Percentiles rank a stretch among this genome's conserved stretches.
Evolutionary conservation across 2,797 vertebrate species (phyloP).

Genomic region (Heteromormyrus szaboi): DNA sequence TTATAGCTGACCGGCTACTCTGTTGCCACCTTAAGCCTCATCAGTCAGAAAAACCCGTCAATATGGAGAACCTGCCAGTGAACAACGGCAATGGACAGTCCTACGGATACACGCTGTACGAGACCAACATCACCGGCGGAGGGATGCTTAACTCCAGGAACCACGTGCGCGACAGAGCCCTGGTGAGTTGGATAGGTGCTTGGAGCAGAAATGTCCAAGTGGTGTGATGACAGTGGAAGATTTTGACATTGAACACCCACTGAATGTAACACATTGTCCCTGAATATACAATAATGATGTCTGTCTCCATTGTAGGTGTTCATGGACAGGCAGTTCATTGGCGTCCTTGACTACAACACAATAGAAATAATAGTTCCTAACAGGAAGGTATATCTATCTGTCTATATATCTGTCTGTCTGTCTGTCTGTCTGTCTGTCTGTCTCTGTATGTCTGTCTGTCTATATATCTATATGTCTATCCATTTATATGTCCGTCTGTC

Average conservation of each 20-base stretch:
- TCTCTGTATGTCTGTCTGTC: not conserved
- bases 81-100: constrained; percentile 77
- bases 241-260: not conserved
- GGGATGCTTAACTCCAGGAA: constrained; percentile 68
- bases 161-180: constrained; percentile 74
- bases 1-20: not conserved
- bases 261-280: not conserved
- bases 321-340: constrained; percentile 68
- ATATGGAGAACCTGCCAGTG: constrained; percentile 80
- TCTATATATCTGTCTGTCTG: not conserved
- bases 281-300: not conserved
- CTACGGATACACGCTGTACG: constrained; percentile 81
- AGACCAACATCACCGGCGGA: constrained; percentile 70
- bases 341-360: constrained; percentile 72
- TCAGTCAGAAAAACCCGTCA: constrained; percentile 69
- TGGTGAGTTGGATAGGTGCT: constrained; percentile 56
- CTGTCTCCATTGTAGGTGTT: constrained; percentile 68
- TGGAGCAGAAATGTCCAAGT: not conserved
- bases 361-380: constrained; percentile 65
- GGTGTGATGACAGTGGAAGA: not conserved
- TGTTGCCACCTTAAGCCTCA: constrained; percentile 53
- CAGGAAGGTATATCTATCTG: constrained; percentile 59
- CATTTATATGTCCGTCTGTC: not conserved
- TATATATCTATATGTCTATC: not conserved
- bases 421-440: not conserved